Percentiles rank a stretch among this genome's conserved stretches.
phyloP scores from a whole-genome alignment of 1,140 invertebrate species.

The Pissodes strobi region DNA sequence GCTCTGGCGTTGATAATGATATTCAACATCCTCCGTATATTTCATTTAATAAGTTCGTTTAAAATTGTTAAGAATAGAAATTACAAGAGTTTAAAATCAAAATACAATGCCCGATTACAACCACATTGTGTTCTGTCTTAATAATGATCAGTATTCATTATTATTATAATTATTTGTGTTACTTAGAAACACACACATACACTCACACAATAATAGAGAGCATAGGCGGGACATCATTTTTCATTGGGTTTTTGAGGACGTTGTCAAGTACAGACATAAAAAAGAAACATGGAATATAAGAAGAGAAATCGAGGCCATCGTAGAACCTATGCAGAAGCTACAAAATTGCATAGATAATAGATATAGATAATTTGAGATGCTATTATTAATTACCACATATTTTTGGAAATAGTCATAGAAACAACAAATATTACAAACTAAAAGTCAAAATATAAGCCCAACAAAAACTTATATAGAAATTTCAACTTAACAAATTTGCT shows the following conservation, averaged over 20 bases:
- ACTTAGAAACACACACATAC: conserved; percentile 18
- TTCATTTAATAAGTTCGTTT: conserved; percentile 14
- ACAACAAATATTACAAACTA: no score
- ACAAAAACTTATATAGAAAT: no score
- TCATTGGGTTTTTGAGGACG: background rate
- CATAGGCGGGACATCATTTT: conserved; percentile 14
- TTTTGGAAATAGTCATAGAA: no score
- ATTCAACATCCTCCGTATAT: conserved; percentile 25
- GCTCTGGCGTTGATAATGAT: conserved; percentile 9
- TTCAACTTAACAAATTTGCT: no score
- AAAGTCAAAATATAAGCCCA: no score
- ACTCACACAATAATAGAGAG: conserved; percentile 16
- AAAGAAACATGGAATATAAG: no score
- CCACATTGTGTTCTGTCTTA: conserved; percentile 27
- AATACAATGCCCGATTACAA: conserved; percentile 29
- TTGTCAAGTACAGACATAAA: no score
- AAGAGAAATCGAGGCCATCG: no score
- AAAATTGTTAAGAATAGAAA: conserved; percentile 18
- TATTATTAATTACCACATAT: no score
- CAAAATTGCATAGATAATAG: no score
- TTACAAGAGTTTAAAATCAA: conserved; percentile 23
- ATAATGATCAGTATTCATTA: conserved; percentile 26
- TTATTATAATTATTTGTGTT: conserved; percentile 25
- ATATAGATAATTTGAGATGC: no score
- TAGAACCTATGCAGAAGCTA: no score